A percentile compares a stretch with the other conserved stretches of the same genome.
phyloP scores from a whole-genome alignment of 30 jellyfish, hydroid and myxozoan species.

The Cassiopea andromeda region DNA sequence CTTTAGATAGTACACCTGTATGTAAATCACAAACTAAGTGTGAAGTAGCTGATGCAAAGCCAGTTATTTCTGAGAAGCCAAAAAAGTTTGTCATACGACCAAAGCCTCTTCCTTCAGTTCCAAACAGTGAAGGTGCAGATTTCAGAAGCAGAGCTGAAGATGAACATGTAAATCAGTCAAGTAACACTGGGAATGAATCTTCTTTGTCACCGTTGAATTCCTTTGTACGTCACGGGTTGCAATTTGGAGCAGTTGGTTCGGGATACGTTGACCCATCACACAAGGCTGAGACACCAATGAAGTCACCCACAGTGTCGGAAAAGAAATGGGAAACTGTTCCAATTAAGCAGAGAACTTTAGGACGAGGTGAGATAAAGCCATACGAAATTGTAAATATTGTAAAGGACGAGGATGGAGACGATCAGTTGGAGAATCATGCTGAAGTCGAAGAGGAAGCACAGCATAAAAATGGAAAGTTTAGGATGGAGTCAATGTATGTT shows the following conservation, averaged over 20 bases:
- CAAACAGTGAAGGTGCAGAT: background rate
- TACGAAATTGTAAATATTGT: conserved; percentile 55
- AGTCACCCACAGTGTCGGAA: background rate
- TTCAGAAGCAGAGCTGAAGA: background rate
- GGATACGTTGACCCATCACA: conserved; percentile 36
- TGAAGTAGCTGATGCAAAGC: background rate
- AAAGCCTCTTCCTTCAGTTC: background rate
- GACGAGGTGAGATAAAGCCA: conserved; percentile 74
- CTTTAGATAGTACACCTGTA: background rate
- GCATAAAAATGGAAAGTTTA: background rate
- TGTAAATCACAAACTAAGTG: background rate
- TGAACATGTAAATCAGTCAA: background rate
- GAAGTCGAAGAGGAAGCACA: background rate
- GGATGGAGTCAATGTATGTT: conserved; percentile 72
- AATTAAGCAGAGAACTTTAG: conserved; percentile 55
- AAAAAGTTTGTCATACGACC: background rate
- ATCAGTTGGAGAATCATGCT: background rate
- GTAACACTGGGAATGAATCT: background rate
- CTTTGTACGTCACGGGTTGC: background rate
- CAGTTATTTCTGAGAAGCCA: background rate
- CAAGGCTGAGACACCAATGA: background rate
- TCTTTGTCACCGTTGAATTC: background rate
- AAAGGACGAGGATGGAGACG: background rate
- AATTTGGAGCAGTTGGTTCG: conserved; percentile 22
- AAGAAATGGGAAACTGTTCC: conserved; percentile 14